Evolutionary conservation across 64 coral and sea anemone species (phyloP).

Genomic region (Exaiptasia diaphana): DNA sequence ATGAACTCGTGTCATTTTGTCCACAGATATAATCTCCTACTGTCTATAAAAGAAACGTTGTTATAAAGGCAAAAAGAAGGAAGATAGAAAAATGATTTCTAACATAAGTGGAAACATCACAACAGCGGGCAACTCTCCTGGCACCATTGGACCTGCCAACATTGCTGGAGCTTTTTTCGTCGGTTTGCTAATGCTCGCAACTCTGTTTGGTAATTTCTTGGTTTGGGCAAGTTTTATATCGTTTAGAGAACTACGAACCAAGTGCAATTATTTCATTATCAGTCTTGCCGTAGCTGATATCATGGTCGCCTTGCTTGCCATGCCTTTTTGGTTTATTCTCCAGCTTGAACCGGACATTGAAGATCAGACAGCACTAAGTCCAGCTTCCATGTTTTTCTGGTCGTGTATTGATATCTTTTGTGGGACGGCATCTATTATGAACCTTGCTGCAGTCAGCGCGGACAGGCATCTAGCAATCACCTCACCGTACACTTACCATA

Average conservation of each 20-base stretch:
- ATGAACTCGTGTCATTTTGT: too few relatives aligned
- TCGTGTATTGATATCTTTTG: constrained; percentile 82
- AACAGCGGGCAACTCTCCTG: neutral
- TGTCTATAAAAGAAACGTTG: too few relatives aligned
- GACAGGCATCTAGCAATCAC: constrained; percentile 81
- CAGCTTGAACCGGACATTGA: constrained; percentile 60
- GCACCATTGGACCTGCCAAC: constrained; percentile 8
- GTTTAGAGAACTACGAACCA: constrained; percentile 71
- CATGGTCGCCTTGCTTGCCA: constrained; percentile 71
- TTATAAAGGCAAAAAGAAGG: too few relatives aligned
- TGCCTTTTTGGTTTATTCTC: constrained; percentile 83
- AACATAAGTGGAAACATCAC: too few relatives aligned
- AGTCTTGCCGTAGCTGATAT: constrained; percentile 75
- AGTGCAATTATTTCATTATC: constrained; percentile 84
- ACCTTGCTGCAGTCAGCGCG: constrained; percentile 69
- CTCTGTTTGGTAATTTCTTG: constrained; percentile 63
- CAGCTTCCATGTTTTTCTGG: constrained; percentile 46
- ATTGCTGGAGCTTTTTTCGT: constrained; percentile 57
- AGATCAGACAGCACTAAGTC: constrained; percentile 14
- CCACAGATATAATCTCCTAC: too few relatives aligned
- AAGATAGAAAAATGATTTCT: too few relatives aligned
- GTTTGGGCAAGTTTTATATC: constrained; percentile 82
- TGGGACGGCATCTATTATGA: constrained; percentile 84
- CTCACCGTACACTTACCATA: constrained; percentile 57
- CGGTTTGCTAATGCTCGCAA: constrained; percentile 46